These are phyloP conservation scores for Agrilus mali DNA, from an alignment of 2,888 invertebrate species.

Conservation along the genomic window DNA sequence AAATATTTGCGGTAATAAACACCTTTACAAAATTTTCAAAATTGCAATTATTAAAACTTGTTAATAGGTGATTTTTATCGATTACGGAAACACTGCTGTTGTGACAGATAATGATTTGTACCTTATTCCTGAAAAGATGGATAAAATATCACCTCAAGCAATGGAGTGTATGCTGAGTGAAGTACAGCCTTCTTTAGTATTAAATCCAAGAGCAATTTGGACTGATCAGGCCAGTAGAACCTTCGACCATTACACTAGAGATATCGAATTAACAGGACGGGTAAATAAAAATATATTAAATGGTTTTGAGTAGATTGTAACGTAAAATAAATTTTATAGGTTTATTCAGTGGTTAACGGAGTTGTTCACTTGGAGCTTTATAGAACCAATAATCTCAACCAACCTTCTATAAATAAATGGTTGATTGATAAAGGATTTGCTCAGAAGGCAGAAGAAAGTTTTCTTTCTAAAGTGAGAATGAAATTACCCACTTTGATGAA, in stretches of 20 bases:
- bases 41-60: neutral
- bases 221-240: slow-evolving; percentile 36
- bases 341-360: slow-evolving; percentile 70
- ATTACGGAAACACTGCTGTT: slow-evolving; percentile 54
- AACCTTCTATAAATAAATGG: slow-evolving; percentile 39
- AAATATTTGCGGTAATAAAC: too few species aligned
- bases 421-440: slow-evolving; percentile 53
- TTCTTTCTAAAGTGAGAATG: slow-evolving; percentile 57
- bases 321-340: slow-evolving; percentile 16
- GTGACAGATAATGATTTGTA: slow-evolving; percentile 37
- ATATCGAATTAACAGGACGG: slow-evolving; percentile 35
- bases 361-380: slow-evolving; percentile 56
- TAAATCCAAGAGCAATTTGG: slow-evolving; percentile 51
- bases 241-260: slow-evolving; percentile 32
- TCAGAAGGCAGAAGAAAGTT: slow-evolving; percentile 59
- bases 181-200: slow-evolving; percentile 53
- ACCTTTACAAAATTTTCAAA: too few species aligned
- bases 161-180: slow-evolving; percentile 60
- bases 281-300: slow-evolving; percentile 22
- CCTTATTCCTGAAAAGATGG: slow-evolving; percentile 22
- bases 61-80: slow-evolving; percentile 59
- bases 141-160: slow-evolving; percentile 43
- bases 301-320: too few species aligned
- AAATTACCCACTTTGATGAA: neutral
- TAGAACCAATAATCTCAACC: slow-evolving; percentile 7